Conservation (phyloP, 2,888 invertebrate species). For the Acanthosepion lycidas region DNA sequence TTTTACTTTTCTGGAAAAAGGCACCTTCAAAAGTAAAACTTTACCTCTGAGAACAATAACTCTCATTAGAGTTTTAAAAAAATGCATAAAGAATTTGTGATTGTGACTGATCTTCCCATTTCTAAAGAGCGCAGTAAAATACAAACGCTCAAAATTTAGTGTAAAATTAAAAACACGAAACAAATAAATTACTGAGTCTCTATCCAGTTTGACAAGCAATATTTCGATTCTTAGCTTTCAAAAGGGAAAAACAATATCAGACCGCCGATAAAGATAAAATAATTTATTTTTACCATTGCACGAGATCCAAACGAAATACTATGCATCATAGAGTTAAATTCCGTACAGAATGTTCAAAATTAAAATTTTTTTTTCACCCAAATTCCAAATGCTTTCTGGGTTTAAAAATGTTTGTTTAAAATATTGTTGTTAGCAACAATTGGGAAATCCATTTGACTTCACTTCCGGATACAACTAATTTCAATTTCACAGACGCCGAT, state of each 20-base stretch:
- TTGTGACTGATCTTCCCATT: no score
- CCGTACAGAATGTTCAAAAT: neutral
- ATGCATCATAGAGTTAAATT: neutral
- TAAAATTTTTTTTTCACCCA: neutral
- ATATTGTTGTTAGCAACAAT: neutral
- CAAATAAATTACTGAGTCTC: no score
- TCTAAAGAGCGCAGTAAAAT: no score
- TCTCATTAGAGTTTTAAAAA: no score
- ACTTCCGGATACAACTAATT: neutral
- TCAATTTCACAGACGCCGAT: neutral
- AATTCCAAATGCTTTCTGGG: neutral
- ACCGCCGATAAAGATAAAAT: neutral
- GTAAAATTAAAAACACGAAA: no score
- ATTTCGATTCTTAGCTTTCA: no score
- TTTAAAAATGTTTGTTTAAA: neutral
- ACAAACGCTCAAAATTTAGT: no score
- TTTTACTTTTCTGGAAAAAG: no score
- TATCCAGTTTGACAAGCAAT: no score
- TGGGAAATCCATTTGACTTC: neutral
- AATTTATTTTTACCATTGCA: neutral
- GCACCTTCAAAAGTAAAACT: no score
- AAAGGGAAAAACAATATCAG: neutral
- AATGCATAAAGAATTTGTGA: no score
- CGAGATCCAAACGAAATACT: neutral
- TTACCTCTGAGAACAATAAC: no score